phyloP scores from a whole-genome alignment of 2,888 invertebrate species.

The Melieria crassipennis region DNA sequence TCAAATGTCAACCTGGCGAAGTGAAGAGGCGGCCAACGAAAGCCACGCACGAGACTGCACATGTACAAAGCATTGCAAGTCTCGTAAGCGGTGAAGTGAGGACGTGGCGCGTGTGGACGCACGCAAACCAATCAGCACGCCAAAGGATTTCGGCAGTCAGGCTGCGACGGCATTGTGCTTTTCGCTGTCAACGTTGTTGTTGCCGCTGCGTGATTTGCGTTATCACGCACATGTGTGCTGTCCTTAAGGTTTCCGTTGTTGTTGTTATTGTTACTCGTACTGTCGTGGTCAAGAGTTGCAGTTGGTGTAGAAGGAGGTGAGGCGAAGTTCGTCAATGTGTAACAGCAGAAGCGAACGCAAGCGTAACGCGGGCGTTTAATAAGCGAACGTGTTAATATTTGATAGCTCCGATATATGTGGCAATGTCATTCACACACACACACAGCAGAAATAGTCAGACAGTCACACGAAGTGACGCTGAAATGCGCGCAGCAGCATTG shows the following conservation, averaged over 20 bases:
- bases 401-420: conserved; percentile 51
- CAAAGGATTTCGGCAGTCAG: conserved; percentile 28
- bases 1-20: no score
- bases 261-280: background rate
- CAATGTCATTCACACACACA: conserved; percentile 3
- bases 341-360: conserved; percentile 50
- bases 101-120: background rate
- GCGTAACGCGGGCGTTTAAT: conserved; percentile 18
- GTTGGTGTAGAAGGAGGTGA: background rate
- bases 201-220: conserved; percentile 6
- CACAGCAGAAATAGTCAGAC: background rate
- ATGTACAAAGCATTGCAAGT: no score
- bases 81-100: background rate
- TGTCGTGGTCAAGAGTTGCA: background rate
- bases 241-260: background rate
- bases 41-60: no score
- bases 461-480: background rate
- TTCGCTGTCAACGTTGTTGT: background rate
- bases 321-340: conserved; percentile 36
- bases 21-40: no score
- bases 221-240: conserved; percentile 18
- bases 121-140: conserved; percentile 19
- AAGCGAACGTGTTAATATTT: conserved; percentile 57
- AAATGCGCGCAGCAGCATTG: conserved; percentile 4
- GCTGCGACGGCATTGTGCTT: conserved; percentile 21